Conservation (phyloP, 2,888 invertebrate species). For the Drosophila paranaensis region DNA sequence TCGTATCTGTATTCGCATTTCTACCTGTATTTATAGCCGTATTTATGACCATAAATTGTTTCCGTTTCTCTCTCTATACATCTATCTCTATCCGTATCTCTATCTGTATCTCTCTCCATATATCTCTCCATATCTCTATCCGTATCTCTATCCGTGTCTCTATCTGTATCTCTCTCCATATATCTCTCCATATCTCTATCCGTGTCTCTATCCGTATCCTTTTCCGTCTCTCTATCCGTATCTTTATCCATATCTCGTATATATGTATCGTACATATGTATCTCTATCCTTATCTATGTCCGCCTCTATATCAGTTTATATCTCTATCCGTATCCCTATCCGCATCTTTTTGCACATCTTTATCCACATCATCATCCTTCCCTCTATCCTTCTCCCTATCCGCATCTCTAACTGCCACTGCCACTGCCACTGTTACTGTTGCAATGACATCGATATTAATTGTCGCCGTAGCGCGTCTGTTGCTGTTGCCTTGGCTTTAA, state of each 20-base stretch:
- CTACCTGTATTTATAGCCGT: neutral
- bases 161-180: neutral
- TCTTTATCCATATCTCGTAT: neutral
- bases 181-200: neutral
- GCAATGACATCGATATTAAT: conserved; percentile 44
- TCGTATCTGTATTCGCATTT: neutral
- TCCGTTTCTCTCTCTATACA: neutral
- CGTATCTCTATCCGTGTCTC: neutral
- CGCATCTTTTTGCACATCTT: neutral
- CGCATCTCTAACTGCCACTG: neutral
- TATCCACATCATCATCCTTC: neutral
- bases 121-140: neutral
- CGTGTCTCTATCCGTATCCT: neutral
- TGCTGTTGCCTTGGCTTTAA: conserved; percentile 44
- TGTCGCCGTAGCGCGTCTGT: conserved; percentile 10
- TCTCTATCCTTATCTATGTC: neutral
- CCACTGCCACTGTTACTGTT: neutral
- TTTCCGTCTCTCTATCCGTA: neutral
- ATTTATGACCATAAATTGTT: too few relatives aligned
- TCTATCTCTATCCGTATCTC: neutral
- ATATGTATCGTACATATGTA: neutral
- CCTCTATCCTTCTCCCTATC: neutral
- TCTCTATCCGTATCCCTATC: neutral
- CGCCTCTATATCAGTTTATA: neutral
- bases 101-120: neutral